These are phyloP conservation scores for Sycophila sp. DNA, from an alignment of 1,140 invertebrate species.

Conservation along the genomic window DNA sequence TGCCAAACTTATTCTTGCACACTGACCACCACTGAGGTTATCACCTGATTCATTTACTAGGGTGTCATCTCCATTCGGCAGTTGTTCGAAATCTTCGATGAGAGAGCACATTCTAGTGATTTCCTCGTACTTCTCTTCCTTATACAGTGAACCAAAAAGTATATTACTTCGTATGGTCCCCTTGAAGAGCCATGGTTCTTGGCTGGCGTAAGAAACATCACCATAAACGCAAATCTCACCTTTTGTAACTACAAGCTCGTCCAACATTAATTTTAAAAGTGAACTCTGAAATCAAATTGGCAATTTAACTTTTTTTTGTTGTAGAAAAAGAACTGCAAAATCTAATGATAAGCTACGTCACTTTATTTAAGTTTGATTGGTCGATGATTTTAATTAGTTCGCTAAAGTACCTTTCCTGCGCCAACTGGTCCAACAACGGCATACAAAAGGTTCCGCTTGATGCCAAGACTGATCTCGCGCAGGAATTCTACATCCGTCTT, in stretches of 20 bases:
- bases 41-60: constrained; percentile 87
- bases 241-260: constrained; percentile 72
- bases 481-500: constrained; percentile 65
- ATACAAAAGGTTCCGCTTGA: constrained; percentile 75
- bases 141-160: constrained; percentile 68
- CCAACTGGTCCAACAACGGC: constrained; percentile 86
- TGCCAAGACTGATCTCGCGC: constrained; percentile 72
- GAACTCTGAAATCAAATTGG: constrained; percentile 75
- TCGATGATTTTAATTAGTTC: background rate
- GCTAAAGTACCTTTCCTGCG: constrained; percentile 76
- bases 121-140: constrained; percentile 73
- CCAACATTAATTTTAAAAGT: constrained; percentile 76
- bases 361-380: too few relatives aligned
- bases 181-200: constrained; percentile 75
- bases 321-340: too few relatives aligned
- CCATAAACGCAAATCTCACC: constrained; percentile 75
- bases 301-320: too few relatives aligned
- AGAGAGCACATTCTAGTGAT: constrained; percentile 80
- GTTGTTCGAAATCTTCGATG: constrained; percentile 78
- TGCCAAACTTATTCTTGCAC: constrained; percentile 87
- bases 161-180: constrained; percentile 53
- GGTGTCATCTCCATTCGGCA: constrained; percentile 84
- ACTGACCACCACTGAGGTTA: constrained; percentile 88
- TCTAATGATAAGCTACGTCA: too few relatives aligned
- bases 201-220: constrained; percentile 76